phyloP scores from a whole-genome alignment of 2,888 invertebrate genomes.

The Drosophila limbata region DNA sequence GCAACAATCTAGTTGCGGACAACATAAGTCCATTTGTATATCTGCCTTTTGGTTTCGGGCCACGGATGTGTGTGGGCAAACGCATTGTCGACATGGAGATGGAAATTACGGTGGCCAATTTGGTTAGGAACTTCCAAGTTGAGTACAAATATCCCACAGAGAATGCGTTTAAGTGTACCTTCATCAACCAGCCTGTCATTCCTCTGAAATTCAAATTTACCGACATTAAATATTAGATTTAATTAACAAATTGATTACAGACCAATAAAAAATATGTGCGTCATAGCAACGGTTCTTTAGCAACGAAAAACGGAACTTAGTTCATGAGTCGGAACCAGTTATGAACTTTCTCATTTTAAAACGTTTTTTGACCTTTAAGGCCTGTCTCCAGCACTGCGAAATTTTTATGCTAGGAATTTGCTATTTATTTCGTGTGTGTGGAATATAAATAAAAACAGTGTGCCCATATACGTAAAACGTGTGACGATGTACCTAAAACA shows the following conservation, averaged over 20 bases:
- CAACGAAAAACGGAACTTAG: too few relatives aligned
- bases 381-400: too few relatives aligned
- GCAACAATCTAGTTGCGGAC: slow-evolving; percentile 87
- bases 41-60: slow-evolving; percentile 81
- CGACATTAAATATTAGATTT: slow-evolving; percentile 53
- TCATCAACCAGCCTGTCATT: slow-evolving; percentile 80
- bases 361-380: too few relatives aligned
- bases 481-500: too few relatives aligned
- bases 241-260: background rate
- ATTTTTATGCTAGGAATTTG: too few relatives aligned
- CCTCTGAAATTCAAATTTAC: slow-evolving; percentile 83
- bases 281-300: too few relatives aligned
- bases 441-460: too few relatives aligned
- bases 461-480: too few relatives aligned
- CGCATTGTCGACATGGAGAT: slow-evolving; percentile 90
- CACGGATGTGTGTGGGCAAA: slow-evolving; percentile 89
- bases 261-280: background rate
- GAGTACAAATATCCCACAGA: slow-evolving; percentile 83
- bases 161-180: slow-evolving; percentile 58
- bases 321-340: too few relatives aligned
- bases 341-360: too few relatives aligned
- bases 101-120: slow-evolving; percentile 86
- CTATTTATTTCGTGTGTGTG: too few relatives aligned
- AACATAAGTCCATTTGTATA: slow-evolving; percentile 70
- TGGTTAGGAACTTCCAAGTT: slow-evolving; percentile 83